Evolutionary conservation across 2,797 vertebrate species (phyloP).

Genomic region (Chelon labrosus): DNA sequence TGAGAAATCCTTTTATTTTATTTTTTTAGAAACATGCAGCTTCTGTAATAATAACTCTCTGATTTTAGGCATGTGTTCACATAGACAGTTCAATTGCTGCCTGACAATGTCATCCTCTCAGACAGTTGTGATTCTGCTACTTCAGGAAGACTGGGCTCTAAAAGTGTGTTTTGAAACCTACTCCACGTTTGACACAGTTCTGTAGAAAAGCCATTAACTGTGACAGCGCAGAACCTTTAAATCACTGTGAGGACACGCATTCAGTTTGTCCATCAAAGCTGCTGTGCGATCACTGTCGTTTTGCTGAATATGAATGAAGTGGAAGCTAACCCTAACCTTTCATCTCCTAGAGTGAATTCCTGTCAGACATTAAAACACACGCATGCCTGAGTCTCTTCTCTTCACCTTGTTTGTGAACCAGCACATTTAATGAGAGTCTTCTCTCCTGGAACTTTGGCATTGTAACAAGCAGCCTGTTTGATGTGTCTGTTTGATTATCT

Average conservation of each 20-base stretch:
- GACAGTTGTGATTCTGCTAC: slow-evolving; percentile 32
- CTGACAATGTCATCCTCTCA: slow-evolving; percentile 33
- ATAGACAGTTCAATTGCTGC: slow-evolving; percentile 6
- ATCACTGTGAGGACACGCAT: slow-evolving; percentile 55
- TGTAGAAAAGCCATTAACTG: slow-evolving; percentile 68
- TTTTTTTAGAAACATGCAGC: not conserved
- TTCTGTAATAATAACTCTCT: not conserved
- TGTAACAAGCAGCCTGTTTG: slow-evolving; percentile 78
- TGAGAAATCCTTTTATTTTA: not conserved
- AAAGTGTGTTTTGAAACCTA: slow-evolving; percentile 49
- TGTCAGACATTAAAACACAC: slow-evolving; percentile 68
- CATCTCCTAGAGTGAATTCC: slow-evolving; percentile 62
- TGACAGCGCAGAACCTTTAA: slow-evolving; percentile 60
- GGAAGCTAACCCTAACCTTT: slow-evolving; percentile 68
- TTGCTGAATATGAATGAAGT: slow-evolving; percentile 77
- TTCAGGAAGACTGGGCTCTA: slow-evolving; percentile 16
- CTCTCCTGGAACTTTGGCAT: slow-evolving; percentile 70
- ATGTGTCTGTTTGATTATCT: slow-evolving; percentile 81
- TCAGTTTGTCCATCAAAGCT: slow-evolving; percentile 78
- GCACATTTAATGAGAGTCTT: slow-evolving; percentile 78
- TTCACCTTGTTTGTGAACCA: slow-evolving; percentile 77
- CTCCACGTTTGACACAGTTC: slow-evolving; percentile 59
- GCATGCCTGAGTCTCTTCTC: slow-evolving; percentile 58
- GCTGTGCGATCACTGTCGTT: slow-evolving; percentile 48
- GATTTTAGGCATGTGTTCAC: slow-evolving; percentile 6